Evolutionary conservation across 2,888 invertebrate genomes (phyloP).

Genomic region (Lasioglossum villosulum): DNA sequence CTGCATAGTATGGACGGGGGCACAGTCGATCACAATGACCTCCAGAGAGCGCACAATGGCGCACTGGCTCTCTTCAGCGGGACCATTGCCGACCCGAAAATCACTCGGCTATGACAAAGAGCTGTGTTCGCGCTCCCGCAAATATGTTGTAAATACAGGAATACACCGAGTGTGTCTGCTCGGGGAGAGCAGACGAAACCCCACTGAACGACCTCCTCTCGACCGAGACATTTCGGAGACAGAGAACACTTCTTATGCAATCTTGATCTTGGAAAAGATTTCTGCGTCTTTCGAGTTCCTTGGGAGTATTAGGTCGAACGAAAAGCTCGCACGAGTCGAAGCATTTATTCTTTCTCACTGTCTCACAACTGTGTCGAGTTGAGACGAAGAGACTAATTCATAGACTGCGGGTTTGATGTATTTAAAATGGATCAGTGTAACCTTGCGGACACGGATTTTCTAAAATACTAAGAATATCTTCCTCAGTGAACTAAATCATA

Average conservation of each 20-base stretch:
- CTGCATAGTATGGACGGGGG: slow-evolving; percentile 78
- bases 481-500: too few species aligned
- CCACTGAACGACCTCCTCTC: background rate
- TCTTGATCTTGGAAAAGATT: background rate
- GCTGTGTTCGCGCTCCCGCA: slow-evolving; percentile 82
- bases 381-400: too few species aligned
- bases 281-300: background rate
- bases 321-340: too few species aligned
- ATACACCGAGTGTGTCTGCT: slow-evolving; percentile 33
- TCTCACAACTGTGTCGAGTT: too few species aligned
- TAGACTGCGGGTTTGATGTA: too few species aligned
- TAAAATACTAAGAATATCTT: too few species aligned
- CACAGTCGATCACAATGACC: slow-evolving; percentile 80
- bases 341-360: too few species aligned
- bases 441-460: too few species aligned
- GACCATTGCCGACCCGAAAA: slow-evolving; percentile 75
- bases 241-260: background rate
- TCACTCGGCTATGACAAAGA: slow-evolving; percentile 81
- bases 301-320: too few species aligned
- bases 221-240: background rate
- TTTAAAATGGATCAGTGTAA: too few species aligned
- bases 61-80: slow-evolving; percentile 76
- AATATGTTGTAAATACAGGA: slow-evolving; percentile 80
- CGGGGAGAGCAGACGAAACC: background rate
- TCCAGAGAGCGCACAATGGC: slow-evolving; percentile 76